Evolutionary conservation across 2,888 invertebrate species (phyloP).

Genomic region (Orthonevra nobilis): DNA sequence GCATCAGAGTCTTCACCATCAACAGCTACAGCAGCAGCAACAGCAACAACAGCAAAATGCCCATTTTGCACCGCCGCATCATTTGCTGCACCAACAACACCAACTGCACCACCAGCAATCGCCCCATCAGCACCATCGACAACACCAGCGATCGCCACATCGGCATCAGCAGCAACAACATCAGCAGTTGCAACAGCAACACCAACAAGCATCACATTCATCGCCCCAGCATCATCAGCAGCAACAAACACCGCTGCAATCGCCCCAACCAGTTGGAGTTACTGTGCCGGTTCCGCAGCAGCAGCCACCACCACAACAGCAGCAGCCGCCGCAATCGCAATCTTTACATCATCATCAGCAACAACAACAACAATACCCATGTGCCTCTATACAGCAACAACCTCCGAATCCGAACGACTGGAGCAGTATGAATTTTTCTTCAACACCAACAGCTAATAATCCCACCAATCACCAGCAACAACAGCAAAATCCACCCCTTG

Average conservation of each 20-base stretch:
- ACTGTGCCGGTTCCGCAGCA: constrained; percentile 49
- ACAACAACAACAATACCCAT: constrained; percentile 72
- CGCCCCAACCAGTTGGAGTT: constrained; percentile 62
- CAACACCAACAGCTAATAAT: constrained; percentile 61
- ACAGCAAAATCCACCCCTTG: constrained; percentile 70
- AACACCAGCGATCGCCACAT: constrained; percentile 76
- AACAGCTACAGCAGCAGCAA: constrained; percentile 76
- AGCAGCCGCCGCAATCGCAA: constrained; percentile 70
- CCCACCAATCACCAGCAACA: constrained; percentile 70
- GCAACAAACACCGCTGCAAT: constrained; percentile 53
- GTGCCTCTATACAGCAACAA: constrained; percentile 72
- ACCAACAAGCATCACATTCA: constrained; percentile 71
- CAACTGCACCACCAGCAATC: constrained; percentile 74
- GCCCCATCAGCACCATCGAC: constrained; percentile 74
- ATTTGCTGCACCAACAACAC: constrained; percentile 75
- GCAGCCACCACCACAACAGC: constrained; percentile 61
- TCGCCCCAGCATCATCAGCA: constrained; percentile 71
- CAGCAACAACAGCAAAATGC: constrained; percentile 74
- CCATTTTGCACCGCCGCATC: constrained; percentile 73
- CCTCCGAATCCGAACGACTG: constrained; percentile 73
- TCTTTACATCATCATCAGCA: constrained; percentile 71
- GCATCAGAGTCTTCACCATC: constrained; percentile 75
- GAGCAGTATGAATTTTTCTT: constrained; percentile 72
- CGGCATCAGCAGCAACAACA: constrained; percentile 75
- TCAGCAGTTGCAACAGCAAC: constrained; percentile 76